Percentiles rank a stretch among this genome's conserved stretches.
phyloP scores from a whole-genome alignment of 2,113 vertebrate genomes.

The Corythaixoides concolor region DNA sequence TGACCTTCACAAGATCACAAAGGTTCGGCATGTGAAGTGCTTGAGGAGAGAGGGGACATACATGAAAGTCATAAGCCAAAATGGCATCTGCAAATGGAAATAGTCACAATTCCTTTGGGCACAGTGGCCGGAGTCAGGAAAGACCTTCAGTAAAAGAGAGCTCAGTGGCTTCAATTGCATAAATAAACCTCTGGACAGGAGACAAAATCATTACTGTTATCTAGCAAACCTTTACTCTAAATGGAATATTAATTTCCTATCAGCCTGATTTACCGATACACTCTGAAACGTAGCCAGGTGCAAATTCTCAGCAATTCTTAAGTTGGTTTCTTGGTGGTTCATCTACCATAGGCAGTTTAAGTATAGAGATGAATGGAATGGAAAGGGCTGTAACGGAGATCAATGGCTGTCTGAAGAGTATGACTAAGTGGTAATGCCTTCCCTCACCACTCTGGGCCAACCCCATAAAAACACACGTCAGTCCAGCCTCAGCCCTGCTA shows the following conservation, averaged over 20 bases:
- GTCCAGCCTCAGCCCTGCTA: not conserved
- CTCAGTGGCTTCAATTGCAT: not conserved
- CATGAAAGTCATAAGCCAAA: not conserved
- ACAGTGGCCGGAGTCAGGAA: not conserved
- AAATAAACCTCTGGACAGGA: not conserved
- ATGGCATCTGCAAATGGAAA: not conserved
- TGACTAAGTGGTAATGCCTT: not conserved
- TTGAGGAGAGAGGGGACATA: not conserved
- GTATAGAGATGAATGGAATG: not conserved
- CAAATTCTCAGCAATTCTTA: not conserved
- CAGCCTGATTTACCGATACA: not conserved
- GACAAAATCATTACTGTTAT: not conserved
- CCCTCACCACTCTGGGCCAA: not conserved
- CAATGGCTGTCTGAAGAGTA: not conserved
- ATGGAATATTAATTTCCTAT: not conserved
- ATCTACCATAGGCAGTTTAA: not conserved
- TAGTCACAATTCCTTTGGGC: not conserved
- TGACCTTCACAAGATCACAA: not conserved
- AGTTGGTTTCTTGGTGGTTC: not conserved
- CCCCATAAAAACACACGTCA: not conserved
- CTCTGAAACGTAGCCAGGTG: not conserved
- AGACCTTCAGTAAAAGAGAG: not conserved
- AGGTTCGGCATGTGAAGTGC: not conserved
- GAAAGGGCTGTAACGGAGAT: not conserved
- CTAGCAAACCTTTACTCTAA: slow-evolving; percentile 17